Percentiles rank a stretch among this genome's conserved stretches.
Conservation (phyloP, 2,888 invertebrate genomes). For the Achlya flavicornis region DNA sequence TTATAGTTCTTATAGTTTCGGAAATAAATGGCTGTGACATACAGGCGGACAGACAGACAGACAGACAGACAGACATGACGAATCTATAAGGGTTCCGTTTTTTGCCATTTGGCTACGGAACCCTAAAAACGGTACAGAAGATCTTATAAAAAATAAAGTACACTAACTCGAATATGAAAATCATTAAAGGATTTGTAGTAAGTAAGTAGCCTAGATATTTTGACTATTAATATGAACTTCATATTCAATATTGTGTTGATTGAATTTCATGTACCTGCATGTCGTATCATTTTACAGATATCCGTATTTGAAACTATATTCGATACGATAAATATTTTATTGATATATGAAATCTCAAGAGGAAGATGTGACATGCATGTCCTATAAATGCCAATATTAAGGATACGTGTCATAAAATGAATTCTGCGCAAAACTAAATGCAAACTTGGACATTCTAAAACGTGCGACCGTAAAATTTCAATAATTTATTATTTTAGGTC, state of each 20-base stretch:
- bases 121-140: background rate
- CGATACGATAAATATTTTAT: slow-evolving; percentile 8
- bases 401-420: slow-evolving; percentile 4
- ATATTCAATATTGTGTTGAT: background rate
- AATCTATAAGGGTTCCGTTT: too few relatives aligned
- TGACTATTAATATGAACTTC: background rate
- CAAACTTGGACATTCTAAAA: slow-evolving; percentile 37
- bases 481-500: slow-evolving; percentile 75
- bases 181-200: background rate
- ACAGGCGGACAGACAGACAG: too few relatives aligned
- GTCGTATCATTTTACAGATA: background rate
- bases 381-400: slow-evolving; percentile 8
- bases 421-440: slow-evolving; percentile 15
- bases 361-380: slow-evolving; percentile 9
- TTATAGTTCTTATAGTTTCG: too few relatives aligned
- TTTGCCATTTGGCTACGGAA: too few relatives aligned
- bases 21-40: too few relatives aligned
- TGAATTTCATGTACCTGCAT: background rate
- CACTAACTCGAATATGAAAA: background rate
- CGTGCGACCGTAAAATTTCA: slow-evolving; percentile 52
- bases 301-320: background rate
- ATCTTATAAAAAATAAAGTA: slow-evolving; percentile 5
- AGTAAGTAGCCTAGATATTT: background rate
- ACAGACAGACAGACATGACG: too few relatives aligned
- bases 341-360: background rate